These are phyloP conservation scores for Ectobius pallidus DNA, from an alignment of 2,888 invertebrate species.

Conservation along the genomic window DNA sequence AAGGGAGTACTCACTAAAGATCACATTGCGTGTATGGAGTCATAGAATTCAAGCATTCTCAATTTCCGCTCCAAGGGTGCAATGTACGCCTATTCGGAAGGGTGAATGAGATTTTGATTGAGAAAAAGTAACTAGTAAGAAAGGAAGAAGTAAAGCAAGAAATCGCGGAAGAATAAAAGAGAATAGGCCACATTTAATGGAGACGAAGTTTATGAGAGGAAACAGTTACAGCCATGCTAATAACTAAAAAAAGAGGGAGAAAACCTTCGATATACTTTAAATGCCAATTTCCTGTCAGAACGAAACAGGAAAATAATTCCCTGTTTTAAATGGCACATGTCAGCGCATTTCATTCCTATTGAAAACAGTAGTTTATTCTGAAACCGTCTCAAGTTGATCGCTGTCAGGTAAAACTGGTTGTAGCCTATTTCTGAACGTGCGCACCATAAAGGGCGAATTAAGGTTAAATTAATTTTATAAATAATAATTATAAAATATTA, in stretches of 20 bases:
- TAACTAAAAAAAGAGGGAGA: not conserved
- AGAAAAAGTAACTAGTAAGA: not conserved
- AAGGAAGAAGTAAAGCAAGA: not conserved
- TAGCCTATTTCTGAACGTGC: too few relatives aligned
- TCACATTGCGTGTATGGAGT: constrained; percentile 18
- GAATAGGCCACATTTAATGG: not conserved
- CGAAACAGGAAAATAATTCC: not conserved
- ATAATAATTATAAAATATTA: too few relatives aligned
- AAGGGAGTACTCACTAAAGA: constrained; percentile 19
- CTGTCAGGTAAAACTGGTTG: too few relatives aligned
- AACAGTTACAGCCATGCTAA: not conserved
- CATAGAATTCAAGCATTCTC: constrained; percentile 16
- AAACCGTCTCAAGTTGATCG: too few relatives aligned
- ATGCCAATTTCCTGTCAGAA: not conserved
- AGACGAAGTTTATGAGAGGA: not conserved
- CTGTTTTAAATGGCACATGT: not conserved
- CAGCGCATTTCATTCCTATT: not conserved
- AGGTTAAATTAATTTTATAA: too few relatives aligned
- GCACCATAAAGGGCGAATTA: too few relatives aligned
- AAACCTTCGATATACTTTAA: not conserved
- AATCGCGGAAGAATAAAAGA: constrained; percentile 8
- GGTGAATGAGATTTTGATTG: constrained; percentile 1
- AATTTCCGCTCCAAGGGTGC: constrained; percentile 21
- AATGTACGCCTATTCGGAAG: constrained; percentile 13
- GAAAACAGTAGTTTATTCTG: not conserved